A percentile compares a stretch with the other conserved stretches of the same genome.
Evolutionary conservation across 2,113 vertebrate species (phyloP).

Genomic region (Cranoglanis bouderius): DNA sequence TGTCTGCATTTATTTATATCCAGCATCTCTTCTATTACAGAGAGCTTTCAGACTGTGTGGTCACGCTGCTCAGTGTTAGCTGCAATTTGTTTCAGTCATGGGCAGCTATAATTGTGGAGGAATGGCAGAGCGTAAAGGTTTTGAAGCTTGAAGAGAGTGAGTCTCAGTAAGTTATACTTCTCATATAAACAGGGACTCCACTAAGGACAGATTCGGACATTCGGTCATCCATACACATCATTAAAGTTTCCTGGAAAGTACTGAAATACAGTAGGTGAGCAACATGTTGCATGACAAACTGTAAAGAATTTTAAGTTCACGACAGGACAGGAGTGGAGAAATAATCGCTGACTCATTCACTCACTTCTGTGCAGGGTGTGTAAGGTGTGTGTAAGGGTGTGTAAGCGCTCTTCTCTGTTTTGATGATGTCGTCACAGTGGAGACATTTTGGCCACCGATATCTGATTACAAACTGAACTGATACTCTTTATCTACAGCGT

Average conservation of each 20-base stretch:
- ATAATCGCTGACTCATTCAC: not conserved
- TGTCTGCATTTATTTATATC: conserved; percentile 24
- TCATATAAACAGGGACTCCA: conserved; percentile 11
- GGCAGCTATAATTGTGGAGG: conserved; percentile 33
- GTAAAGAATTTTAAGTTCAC: not conserved
- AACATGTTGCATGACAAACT: not conserved
- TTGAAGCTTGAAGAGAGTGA: not conserved
- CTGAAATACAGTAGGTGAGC: not conserved
- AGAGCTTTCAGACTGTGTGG: conserved; percentile 15
- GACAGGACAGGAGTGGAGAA: not conserved
- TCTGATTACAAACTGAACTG: not conserved
- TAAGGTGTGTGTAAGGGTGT: not conserved
- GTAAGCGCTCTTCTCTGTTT: not conserved
- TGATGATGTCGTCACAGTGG: not conserved
- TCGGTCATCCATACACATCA: not conserved
- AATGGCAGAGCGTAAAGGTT: conserved; percentile 14
- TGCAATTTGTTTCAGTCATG: conserved; percentile 11
- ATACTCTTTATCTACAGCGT: not conserved
- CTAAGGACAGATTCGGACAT: conserved; percentile 4
- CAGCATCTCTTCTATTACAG: conserved; percentile 18
- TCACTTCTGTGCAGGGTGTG: not conserved
- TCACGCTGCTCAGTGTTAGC: conserved; percentile 11
- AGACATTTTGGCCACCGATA: too few species aligned
- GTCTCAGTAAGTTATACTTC: conserved; percentile 13
- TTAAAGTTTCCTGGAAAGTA: not conserved